Evolutionary conservation across 64 coral and sea anemone genomes (phyloP).

Genomic region (Dendrophyllia cribrosa): DNA sequence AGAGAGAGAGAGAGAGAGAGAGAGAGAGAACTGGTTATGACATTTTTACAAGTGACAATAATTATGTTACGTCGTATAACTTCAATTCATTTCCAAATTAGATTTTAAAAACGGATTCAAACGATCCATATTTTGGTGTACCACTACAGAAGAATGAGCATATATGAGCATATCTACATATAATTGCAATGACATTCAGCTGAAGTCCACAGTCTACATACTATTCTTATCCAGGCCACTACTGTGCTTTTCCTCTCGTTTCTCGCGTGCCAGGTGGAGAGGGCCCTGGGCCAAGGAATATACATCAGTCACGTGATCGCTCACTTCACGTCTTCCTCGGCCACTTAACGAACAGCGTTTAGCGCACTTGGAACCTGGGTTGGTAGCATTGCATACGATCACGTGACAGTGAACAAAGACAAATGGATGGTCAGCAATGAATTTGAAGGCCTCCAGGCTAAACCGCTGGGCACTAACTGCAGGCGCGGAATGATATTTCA

Average conservation of each 20-base stretch:
- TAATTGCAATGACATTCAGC: too few relatives aligned
- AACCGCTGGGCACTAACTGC: slow-evolving; percentile 14
- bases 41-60: too few relatives aligned
- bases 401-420: slow-evolving; percentile 56
- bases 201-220: background rate
- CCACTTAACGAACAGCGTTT: slow-evolving; percentile 38
- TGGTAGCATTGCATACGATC: slow-evolving; percentile 48
- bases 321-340: slow-evolving; percentile 28
- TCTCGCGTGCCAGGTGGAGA: background rate
- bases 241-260: background rate
- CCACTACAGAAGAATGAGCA: too few relatives aligned
- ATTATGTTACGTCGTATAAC: too few relatives aligned
- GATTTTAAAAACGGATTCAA: too few relatives aligned
- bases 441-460: slow-evolving; percentile 60
- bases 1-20: too few relatives aligned
- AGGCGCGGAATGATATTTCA: slow-evolving; percentile 22
- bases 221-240: background rate
- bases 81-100: too few relatives aligned
- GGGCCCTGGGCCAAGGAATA: slow-evolving; percentile 1
- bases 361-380: slow-evolving; percentile 20
- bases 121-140: too few relatives aligned
- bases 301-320: background rate
- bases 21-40: too few relatives aligned
- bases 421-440: slow-evolving; percentile 31
- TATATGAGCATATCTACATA: too few relatives aligned